Percentiles rank a stretch among this genome's conserved stretches.
phyloP scores from a whole-genome alignment of 2,797 vertebrate genomes.

The Arctocebus calabarensis region DNA sequence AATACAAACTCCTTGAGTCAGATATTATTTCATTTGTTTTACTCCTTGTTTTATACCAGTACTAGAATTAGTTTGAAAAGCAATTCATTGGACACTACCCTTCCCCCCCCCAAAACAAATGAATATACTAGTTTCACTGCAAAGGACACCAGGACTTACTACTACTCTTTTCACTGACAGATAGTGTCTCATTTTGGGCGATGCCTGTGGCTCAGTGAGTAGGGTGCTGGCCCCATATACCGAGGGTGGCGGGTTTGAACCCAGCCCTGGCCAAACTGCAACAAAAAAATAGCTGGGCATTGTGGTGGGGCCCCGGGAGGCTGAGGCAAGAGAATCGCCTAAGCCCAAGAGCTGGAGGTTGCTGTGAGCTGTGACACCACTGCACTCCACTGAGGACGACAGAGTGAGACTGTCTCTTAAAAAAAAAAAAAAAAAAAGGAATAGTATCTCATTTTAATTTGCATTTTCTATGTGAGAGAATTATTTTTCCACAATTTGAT shows the following conservation, averaged over 20 bases:
- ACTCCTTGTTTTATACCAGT: neutral
- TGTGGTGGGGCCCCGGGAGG: too few relatives aligned
- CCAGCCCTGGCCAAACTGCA: too few relatives aligned
- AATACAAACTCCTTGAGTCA: neutral
- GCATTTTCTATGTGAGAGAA: slow-evolving; percentile 13
- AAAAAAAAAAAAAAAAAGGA: too few relatives aligned
- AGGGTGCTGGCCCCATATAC: too few relatives aligned
- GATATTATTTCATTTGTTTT: slow-evolving; percentile 32
- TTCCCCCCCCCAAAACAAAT: neutral
- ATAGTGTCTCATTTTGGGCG: neutral
- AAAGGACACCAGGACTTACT: neutral
- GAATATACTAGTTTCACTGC: neutral
- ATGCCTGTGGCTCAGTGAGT: too few relatives aligned
- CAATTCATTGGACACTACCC: neutral
- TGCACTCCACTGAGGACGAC: too few relatives aligned
- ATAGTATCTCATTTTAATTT: neutral
- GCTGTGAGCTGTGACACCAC: too few relatives aligned
- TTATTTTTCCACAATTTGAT: neutral
- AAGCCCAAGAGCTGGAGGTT: too few relatives aligned
- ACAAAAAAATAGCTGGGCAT: too few relatives aligned
- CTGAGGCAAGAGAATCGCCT: too few relatives aligned
- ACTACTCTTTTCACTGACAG: neutral
- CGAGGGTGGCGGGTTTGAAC: too few relatives aligned
- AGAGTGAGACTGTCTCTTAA: too few relatives aligned
- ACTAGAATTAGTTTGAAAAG: neutral